Conservation (phyloP, 2,888 invertebrate genomes). For the Galeopsomyia nigrocyanea region DNA sequence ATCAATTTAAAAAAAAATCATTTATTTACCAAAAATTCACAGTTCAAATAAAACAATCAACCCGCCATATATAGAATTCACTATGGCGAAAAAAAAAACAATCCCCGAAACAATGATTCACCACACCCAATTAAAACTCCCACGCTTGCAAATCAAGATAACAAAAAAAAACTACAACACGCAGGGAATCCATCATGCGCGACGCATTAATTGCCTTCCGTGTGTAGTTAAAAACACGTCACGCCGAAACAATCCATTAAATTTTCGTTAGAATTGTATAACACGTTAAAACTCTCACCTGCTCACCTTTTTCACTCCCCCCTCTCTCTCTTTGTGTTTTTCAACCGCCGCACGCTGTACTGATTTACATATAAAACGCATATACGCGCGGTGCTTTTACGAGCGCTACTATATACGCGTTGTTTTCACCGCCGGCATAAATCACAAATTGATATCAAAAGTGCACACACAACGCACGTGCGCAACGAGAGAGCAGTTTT, state of each 20-base stretch:
- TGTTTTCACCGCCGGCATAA: constrained; percentile 25
- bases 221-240: no score
- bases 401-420: constrained; percentile 10
- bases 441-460: constrained; percentile 44
- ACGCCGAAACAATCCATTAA: not conserved
- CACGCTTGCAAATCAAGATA: not conserved
- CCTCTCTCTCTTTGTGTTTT: not conserved
- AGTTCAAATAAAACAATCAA: no score
- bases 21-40: no score
- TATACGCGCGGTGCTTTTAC: constrained; percentile 11
- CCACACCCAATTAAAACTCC: no score
- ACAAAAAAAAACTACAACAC: no score
- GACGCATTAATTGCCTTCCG: not conserved
- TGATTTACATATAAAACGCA: constrained; percentile 8
- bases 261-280: no score
- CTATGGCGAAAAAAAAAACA: no score
- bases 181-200: constrained; percentile 2
- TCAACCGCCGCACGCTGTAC: no score
- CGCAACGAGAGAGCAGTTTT: constrained; percentile 8
- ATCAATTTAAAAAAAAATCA: no score
- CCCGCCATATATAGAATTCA: no score
- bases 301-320: not conserved
- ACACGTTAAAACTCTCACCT: no score
- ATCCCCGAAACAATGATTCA: no score
- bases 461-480: constrained; percentile 9